A percentile compares a stretch with the other conserved stretches of the same genome.
These are phyloP conservation scores for Pteruthius melanotis DNA, from an alignment of 2,113 vertebrate species.

Conservation along the genomic window DNA sequence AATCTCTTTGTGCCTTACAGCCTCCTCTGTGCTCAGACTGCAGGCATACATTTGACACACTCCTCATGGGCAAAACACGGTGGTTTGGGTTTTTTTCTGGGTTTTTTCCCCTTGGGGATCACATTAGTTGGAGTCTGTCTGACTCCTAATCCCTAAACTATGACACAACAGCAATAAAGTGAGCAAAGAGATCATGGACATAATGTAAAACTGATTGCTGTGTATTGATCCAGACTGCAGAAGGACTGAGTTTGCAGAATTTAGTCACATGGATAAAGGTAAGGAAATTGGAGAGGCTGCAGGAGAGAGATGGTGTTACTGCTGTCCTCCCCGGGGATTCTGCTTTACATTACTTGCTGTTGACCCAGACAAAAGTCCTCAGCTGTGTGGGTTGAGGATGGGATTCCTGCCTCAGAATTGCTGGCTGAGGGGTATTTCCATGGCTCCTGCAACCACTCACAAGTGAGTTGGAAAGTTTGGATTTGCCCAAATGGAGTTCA, in stretches of 20 bases:
- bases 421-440: neutral
- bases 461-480: neutral
- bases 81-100: neutral
- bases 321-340: rapidly evolving
- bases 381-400: neutral
- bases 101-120: neutral
- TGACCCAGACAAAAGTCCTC: neutral
- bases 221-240: neutral
- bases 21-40: neutral
- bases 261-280: neutral
- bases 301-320: neutral
- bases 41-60: rapidly evolving
- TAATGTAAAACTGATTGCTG: neutral
- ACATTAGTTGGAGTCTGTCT: neutral
- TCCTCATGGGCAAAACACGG: neutral
- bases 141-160: neutral
- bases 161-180: neutral
- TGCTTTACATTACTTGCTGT: neutral
- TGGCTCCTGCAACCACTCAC: neutral
- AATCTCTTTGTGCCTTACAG: neutral
- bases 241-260: neutral
- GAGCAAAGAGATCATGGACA: neutral
- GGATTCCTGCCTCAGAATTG: neutral
- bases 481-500: neutral
- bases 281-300: neutral